Evolutionary conservation across 2,888 invertebrate species (phyloP).

Genomic region (Phasia obesa): DNA sequence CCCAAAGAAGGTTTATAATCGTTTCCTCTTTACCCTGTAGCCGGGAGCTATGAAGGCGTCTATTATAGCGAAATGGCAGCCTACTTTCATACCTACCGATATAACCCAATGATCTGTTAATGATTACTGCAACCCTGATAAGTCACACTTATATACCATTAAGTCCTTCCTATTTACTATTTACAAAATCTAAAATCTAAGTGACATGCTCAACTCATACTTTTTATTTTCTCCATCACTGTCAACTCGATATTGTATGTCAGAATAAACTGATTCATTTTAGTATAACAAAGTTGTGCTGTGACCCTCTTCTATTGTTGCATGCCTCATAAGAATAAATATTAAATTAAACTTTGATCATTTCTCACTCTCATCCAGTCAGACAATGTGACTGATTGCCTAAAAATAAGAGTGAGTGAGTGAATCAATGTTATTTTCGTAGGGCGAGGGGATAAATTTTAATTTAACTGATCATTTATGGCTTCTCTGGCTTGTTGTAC

Average conservation of each 20-base stretch:
- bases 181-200: no score
- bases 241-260: not conserved
- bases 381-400: conserved; percentile 55
- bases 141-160: no score
- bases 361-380: conserved; percentile 9
- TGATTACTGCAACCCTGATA: no score
- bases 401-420: not conserved
- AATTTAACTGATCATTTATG: conserved; percentile 9
- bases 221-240: conserved; percentile 5
- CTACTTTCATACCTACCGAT: no score
- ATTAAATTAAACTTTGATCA: conserved; percentile 66
- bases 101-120: no score
- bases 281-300: not conserved
- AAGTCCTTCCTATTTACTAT: no score
- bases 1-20: no score
- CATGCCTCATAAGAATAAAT: conserved; percentile 55
- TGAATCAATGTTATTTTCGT: not conserved
- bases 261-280: conserved; percentile 38
- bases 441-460: not conserved
- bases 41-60: no score
- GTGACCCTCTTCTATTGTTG: conserved; percentile 37
- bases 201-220: not conserved
- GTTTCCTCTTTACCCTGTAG: no score
- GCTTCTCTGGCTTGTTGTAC: not conserved
- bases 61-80: no score